These are phyloP conservation scores for Drosophila atripex DNA, from an alignment of 2,888 invertebrate genomes.

Conservation along the genomic window DNA sequence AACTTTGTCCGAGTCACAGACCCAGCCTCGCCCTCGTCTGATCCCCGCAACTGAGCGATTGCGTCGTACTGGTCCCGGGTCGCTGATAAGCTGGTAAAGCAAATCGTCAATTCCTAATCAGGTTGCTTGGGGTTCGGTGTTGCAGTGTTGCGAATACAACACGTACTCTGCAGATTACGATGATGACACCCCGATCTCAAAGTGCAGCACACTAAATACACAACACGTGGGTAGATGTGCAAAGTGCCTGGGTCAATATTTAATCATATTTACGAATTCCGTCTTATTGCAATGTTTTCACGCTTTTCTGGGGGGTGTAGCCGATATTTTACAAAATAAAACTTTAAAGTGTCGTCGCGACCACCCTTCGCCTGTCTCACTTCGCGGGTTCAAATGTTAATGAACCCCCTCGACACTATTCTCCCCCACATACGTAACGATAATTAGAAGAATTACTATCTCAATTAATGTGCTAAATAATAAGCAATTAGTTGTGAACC, in stretches of 20 bases:
- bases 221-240: constrained; percentile 16
- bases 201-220: constrained; percentile 32
- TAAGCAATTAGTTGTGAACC: constrained; percentile 11
- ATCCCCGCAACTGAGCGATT: constrained; percentile 37
- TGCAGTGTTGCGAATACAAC: constrained; percentile 12
- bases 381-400: constrained; percentile 43
- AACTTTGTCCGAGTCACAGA: constrained; percentile 27
- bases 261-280: constrained; percentile 29
- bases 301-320: constrained; percentile 1
- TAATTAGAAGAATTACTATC: constrained; percentile 23
- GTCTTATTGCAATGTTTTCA: constrained; percentile 25
- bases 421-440: constrained; percentile 10
- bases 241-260: constrained; percentile 34
- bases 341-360: background rate
- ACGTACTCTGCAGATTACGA: constrained; percentile 21
- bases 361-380: background rate
- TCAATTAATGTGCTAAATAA: constrained; percentile 11
- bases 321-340: background rate
- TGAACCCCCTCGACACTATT: constrained; percentile 31
- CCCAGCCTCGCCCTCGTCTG: constrained; percentile 46
- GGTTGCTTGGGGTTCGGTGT: constrained; percentile 35
- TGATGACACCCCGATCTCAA: constrained; percentile 44
- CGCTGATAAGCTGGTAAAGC: constrained; percentile 50
- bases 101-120: constrained; percentile 25
- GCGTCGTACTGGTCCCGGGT: constrained; percentile 13